Conservation (phyloP, 2,888 invertebrate genomes). For the Meiosimyza platycephala region DNA sequence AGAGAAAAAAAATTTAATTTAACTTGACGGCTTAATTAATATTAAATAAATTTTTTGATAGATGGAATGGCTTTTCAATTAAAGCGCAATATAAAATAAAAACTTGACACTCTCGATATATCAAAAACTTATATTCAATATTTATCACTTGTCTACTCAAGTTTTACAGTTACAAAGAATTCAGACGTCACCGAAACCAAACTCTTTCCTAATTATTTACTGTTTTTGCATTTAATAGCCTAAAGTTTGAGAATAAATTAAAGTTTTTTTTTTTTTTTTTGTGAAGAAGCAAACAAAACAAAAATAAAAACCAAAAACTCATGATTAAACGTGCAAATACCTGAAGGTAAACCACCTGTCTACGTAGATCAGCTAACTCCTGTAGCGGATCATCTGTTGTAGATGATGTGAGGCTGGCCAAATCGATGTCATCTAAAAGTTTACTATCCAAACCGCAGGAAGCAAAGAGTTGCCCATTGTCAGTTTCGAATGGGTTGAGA, state of each 20-base stretch:
- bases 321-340: constrained; percentile 68
- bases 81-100: no score
- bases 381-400: constrained; percentile 71
- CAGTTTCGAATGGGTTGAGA: constrained; percentile 86
- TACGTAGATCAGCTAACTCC: constrained; percentile 82
- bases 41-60: no score
- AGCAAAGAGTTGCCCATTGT: constrained; percentile 76
- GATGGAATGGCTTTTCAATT: no score
- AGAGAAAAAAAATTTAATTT: no score
- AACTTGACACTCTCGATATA: no score
- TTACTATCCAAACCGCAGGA: constrained; percentile 71
- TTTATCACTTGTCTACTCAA: no score
- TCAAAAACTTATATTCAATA: no score
- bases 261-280: constrained; percentile 34
- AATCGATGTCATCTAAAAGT: constrained; percentile 63
- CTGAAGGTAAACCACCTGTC: constrained; percentile 86
- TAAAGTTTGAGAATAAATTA: constrained; percentile 36
- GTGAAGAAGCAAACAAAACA: constrained; percentile 46
- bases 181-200: no score
- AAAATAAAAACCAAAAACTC: constrained; percentile 43
- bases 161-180: no score
- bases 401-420: constrained; percentile 71
- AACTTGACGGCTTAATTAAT: no score
- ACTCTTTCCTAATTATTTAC: no score
- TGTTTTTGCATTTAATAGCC: no score